Conservation (phyloP, 1,140 invertebrate species). For the Ptiloglossa arizonensis region DNA sequence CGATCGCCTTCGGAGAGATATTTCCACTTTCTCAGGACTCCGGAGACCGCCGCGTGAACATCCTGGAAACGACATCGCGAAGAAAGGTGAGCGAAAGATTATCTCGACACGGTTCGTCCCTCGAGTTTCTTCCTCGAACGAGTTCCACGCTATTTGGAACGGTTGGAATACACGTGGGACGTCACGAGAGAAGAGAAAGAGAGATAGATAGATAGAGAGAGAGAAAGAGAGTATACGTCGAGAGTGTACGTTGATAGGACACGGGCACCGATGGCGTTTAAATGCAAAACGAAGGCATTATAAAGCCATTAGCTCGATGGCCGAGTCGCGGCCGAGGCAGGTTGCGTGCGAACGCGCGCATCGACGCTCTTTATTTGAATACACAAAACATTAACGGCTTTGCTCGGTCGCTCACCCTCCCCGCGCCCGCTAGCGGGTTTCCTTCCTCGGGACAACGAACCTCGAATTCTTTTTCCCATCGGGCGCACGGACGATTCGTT, state of each 20-base stretch:
- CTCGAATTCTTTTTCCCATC: conserved; percentile 19
- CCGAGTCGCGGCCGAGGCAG: conserved; percentile 34
- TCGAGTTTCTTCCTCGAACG: too few relatives aligned
- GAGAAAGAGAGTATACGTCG: too few relatives aligned
- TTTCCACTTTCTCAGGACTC: too few relatives aligned
- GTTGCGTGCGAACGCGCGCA: conserved; percentile 72
- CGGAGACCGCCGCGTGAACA: too few relatives aligned
- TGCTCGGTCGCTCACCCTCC: conserved; percentile 36
- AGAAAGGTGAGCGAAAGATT: conserved; percentile 1
- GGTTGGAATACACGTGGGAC: too few relatives aligned
- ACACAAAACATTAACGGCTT: conserved; percentile 77
- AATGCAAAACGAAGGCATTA: conserved; percentile 78
- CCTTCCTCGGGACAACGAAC: not conserved
- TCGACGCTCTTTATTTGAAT: conserved; percentile 77
- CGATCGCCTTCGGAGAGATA: not conserved
- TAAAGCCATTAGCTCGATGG: conserved; percentile 75
- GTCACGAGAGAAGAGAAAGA: conserved; percentile 52
- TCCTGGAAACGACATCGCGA: too few relatives aligned
- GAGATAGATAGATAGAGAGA: too few relatives aligned
- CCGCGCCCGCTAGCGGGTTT: not conserved
- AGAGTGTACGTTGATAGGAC: conserved; percentile 45
- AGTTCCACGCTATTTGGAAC: too few relatives aligned
- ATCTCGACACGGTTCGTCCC: not conserved
- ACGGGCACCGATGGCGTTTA: conserved; percentile 64
- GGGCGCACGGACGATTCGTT: too few relatives aligned